These are phyloP conservation scores for Fratercula arctica DNA, from an alignment of 2,797 vertebrate species.

Conservation along the genomic window DNA sequence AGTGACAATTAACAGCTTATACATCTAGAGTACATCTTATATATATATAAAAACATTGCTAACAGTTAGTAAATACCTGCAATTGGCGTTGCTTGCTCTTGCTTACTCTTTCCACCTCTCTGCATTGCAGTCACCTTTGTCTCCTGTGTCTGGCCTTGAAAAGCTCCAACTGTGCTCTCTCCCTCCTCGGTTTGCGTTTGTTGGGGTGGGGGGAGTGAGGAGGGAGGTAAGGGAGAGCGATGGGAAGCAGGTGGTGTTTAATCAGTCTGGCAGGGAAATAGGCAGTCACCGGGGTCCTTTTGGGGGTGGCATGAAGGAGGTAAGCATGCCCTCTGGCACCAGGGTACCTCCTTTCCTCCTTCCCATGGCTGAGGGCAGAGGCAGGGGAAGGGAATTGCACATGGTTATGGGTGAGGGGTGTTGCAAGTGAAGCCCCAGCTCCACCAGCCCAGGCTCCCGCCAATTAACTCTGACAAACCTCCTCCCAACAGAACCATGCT, in stretches of 20 bases:
- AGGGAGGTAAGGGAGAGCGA: not conserved
- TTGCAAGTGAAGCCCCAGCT: not conserved
- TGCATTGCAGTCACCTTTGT: not conserved
- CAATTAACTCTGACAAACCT: not conserved
- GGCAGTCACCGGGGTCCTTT: conserved; percentile 6
- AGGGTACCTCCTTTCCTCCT: not conserved
- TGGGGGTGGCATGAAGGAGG: conserved; percentile 25
- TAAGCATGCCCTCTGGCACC: conserved; percentile 51
- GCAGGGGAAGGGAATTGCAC: not conserved
- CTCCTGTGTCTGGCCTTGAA: not conserved
- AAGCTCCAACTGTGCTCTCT: not conserved
- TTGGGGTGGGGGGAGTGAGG: not conserved
- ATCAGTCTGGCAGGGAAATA: conserved; percentile 45
- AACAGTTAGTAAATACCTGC: not conserved
- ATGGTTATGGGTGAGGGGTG: not conserved
- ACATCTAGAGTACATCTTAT: not conserved
- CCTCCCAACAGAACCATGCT: not conserved
- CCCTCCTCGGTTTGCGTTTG: not conserved
- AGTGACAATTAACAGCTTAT: not conserved
- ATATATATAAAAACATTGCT: not conserved
- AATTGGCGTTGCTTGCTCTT: not conserved
- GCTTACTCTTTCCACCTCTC: not conserved
- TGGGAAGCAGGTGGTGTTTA: conserved; percentile 50
- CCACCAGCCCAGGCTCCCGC: not conserved
- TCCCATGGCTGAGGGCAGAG: not conserved